These are phyloP conservation scores for Dreissena polymorpha DNA, from an alignment of 1,140 invertebrate species.

Conservation along the genomic window DNA sequence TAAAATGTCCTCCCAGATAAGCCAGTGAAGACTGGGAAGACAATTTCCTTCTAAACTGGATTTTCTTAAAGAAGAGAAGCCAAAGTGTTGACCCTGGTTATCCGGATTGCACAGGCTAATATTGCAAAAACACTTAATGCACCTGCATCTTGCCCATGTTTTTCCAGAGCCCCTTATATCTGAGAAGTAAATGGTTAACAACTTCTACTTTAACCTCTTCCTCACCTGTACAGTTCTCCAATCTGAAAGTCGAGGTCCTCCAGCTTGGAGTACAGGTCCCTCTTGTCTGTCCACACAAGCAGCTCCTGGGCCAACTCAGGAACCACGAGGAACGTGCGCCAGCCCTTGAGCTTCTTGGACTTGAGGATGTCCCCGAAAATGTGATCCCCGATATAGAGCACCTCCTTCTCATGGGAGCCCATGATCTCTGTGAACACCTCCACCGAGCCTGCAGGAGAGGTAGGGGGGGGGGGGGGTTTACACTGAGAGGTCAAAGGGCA, in stretches of 20 bases:
- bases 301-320: constrained; percentile 98
- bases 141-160: too few relatives aligned
- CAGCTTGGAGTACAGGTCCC: constrained; percentile 94
- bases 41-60: too few relatives aligned
- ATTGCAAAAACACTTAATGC: too few relatives aligned
- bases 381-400: constrained; percentile 97
- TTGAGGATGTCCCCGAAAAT: constrained; percentile 99
- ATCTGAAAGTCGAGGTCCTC: constrained; percentile 94
- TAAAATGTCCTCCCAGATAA: too few relatives aligned
- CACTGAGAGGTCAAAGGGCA: too few relatives aligned
- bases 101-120: too few relatives aligned
- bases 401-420: constrained; percentile 98
- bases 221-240: constrained; percentile 96
- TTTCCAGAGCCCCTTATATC: too few relatives aligned
- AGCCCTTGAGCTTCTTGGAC: constrained; percentile 98
- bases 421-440: constrained; percentile 98
- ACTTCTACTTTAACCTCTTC: not conserved
- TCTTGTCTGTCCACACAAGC: constrained; percentile 98
- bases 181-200: too few relatives aligned
- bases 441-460: constrained; percentile 96
- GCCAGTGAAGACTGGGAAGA: too few relatives aligned
- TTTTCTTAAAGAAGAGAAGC: too few relatives aligned
- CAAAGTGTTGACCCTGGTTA: too few relatives aligned
- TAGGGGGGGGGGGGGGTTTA: too few relatives aligned
- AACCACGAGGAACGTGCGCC: constrained; percentile 99